A percentile compares a stretch with the other conserved stretches of the same genome.
Evolutionary conservation across 2,113 vertebrate species (phyloP).

Genomic region (Eulemur macaco): DNA sequence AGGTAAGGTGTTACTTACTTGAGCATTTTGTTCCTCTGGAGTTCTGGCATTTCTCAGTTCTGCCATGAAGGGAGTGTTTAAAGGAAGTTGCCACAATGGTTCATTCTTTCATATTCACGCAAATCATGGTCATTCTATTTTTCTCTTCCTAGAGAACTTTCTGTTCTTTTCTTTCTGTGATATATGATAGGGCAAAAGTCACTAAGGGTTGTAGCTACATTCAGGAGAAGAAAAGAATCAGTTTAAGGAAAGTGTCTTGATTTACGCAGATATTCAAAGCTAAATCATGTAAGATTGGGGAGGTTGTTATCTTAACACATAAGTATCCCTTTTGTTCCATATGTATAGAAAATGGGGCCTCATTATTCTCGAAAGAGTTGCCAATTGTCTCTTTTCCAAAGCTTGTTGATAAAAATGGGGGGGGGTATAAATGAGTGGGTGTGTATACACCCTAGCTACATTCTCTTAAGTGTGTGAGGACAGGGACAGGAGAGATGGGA

Average conservation of each 20-base stretch:
- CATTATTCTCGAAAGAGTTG: not conserved
- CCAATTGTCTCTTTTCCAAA: not conserved
- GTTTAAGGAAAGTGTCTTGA: not conserved
- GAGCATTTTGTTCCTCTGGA: not conserved
- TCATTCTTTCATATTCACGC: conserved; percentile 43
- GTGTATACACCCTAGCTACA: accelerated
- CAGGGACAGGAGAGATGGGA: not conserved
- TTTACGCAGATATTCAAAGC: not conserved
- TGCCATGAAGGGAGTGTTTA: not conserved
- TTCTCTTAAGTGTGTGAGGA: not conserved
- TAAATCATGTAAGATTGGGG: not conserved
- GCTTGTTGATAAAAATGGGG: not conserved
- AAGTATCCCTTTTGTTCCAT: not conserved
- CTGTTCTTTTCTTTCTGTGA: conserved; percentile 39
- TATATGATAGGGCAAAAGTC: not conserved
- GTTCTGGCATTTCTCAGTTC: conserved; percentile 37
- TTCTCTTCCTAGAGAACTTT: conserved; percentile 28
- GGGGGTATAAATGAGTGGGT: not conserved
- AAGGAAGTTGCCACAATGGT: conserved; percentile 58
- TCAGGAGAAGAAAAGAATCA: not conserved
- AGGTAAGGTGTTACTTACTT: not conserved
- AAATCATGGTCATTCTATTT: not conserved
- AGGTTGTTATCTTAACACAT: not conserved
- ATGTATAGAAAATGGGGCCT: not conserved
- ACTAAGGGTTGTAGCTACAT: not conserved